Evolutionary conservation across 2,888 invertebrate species (phyloP).

Genomic region (Chrysina gloriosa): DNA sequence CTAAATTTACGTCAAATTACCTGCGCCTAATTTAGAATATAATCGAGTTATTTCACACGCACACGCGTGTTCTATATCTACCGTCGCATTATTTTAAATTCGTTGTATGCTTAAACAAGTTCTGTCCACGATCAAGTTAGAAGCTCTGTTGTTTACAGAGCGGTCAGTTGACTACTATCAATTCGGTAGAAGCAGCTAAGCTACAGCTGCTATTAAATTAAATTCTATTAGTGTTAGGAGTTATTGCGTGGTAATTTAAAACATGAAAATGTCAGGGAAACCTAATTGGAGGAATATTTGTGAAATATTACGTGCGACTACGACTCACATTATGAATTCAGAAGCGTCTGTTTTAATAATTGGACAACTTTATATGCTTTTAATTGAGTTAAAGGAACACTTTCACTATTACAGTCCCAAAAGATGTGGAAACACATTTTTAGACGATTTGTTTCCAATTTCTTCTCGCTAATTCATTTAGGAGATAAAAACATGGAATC

Average conservation of each 20-base stretch:
- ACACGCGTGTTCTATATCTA: background rate
- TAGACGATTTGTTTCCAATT: too few relatives aligned
- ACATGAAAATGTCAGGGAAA: background rate
- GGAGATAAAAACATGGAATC: too few relatives aligned
- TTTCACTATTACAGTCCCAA: too few relatives aligned
- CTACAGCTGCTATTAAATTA: constrained; percentile 22
- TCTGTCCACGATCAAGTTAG: too few relatives aligned
- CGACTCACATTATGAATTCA: constrained; percentile 2
- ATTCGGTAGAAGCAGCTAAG: too few relatives aligned
- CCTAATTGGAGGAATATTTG: background rate
- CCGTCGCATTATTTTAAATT: background rate
- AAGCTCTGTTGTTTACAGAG: too few relatives aligned
- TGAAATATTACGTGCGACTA: background rate
- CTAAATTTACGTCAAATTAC: background rate
- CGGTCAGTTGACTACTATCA: too few relatives aligned
- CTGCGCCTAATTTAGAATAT: background rate
- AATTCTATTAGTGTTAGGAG: background rate
- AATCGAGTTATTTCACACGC: background rate
- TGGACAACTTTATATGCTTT: too few relatives aligned
- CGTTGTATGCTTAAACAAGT: background rate
- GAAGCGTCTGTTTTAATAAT: constrained; percentile 4
- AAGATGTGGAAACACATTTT: too few relatives aligned
- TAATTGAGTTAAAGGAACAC: too few relatives aligned
- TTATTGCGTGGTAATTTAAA: background rate
- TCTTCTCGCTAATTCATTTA: too few relatives aligned